A percentile compares a stretch with the other conserved stretches of the same genome.
phyloP scores from a whole-genome alignment of 2,113 vertebrate species.

The Marcusenius ussheri region DNA sequence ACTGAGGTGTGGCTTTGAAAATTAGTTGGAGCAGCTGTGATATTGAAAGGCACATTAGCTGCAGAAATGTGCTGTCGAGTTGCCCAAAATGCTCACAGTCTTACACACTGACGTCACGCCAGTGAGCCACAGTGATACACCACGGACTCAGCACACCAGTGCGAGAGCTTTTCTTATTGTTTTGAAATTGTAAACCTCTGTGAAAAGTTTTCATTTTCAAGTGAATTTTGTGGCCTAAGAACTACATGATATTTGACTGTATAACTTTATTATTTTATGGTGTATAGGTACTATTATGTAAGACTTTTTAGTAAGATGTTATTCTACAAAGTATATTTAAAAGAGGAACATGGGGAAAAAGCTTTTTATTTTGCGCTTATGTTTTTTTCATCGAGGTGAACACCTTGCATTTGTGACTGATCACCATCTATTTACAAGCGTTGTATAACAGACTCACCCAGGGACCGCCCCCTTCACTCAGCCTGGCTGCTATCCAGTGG shows the following conservation, averaged over 20 bases:
- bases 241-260: neutral
- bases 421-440: conserved; percentile 28
- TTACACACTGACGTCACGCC: neutral
- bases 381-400: neutral
- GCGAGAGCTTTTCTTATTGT: neutral
- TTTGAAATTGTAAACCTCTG: conserved; percentile 5
- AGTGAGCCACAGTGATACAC: neutral
- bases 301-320: neutral
- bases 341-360: neutral
- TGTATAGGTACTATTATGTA: neutral
- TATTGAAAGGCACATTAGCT: neutral
- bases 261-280: neutral
- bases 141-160: neutral
- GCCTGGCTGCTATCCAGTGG: conserved; percentile 19
- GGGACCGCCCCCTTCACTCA: conserved; percentile 29
- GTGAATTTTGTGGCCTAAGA: conserved; percentile 13
- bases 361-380: neutral
- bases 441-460: conserved; percentile 33
- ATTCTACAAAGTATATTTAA: conserved; percentile 17
- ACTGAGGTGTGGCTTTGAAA: neutral
- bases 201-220: neutral
- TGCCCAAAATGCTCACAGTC: neutral
- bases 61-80: too few species aligned
- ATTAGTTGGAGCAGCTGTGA: neutral
- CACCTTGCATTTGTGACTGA: conserved; percentile 26